Evolutionary conservation across 2,797 vertebrate genomes (phyloP).

Genomic region (Macropodus opercularis): DNA sequence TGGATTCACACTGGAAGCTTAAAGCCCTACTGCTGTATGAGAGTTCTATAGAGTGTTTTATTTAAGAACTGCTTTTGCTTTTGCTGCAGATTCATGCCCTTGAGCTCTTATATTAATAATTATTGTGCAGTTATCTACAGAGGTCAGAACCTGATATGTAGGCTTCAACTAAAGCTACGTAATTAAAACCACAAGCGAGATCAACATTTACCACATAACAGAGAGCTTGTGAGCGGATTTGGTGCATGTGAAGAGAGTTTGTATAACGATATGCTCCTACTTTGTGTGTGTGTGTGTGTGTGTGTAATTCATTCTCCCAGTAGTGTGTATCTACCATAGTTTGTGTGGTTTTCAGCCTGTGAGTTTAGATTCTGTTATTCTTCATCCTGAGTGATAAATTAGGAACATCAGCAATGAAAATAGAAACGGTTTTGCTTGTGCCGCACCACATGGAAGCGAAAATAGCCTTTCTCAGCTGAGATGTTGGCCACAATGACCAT

Average conservation of each 20-base stretch:
- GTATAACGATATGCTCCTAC: conserved; percentile 2
- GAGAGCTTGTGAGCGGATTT: not conserved
- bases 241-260: conserved; percentile 12
- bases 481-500: not conserved
- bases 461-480: not conserved
- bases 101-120: not conserved
- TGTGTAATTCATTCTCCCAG: conserved; percentile 37
- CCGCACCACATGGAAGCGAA: not conserved
- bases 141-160: not conserved
- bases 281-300: conserved; percentile 13
- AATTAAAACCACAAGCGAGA: conserved; percentile 25
- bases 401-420: conserved; percentile 1
- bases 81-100: not conserved
- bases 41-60: conserved; percentile 21
- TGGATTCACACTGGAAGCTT: conserved; percentile 16
- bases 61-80: conserved; percentile 6
- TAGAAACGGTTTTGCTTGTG: not conserved
- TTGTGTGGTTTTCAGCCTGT: not conserved
- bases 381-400: not conserved
- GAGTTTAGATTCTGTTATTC: not conserved
- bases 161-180: conserved; percentile 5
- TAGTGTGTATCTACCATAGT: not conserved
- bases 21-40: conserved; percentile 2
- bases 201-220: conserved; percentile 40
- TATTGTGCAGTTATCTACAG: not conserved